Conservation (phyloP, 2,797 vertebrate genomes). For the Okamejei kenojei region DNA sequence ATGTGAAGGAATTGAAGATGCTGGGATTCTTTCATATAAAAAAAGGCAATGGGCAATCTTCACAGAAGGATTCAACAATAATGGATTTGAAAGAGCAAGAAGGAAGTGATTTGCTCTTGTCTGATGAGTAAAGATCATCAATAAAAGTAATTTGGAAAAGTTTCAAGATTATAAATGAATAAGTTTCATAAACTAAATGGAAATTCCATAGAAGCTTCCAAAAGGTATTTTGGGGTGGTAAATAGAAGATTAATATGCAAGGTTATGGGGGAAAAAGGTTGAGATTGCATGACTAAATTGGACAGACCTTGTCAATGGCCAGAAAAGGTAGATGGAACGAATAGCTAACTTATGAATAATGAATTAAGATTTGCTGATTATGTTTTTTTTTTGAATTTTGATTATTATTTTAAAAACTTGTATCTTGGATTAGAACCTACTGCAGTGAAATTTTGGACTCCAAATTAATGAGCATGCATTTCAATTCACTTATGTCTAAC, state of each 20-base stretch:
- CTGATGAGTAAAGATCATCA: neutral
- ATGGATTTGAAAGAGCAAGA: neutral
- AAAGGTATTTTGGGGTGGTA: neutral
- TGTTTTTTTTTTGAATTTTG: neutral
- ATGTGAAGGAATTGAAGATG: neutral
- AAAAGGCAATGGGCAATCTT: neutral
- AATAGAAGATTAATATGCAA: neutral
- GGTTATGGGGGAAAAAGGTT: neutral
- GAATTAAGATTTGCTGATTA: neutral
- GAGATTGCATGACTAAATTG: neutral
- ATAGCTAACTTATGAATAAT: neutral
- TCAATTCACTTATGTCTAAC: neutral
- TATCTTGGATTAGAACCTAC: neutral
- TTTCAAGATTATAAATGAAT: no score
- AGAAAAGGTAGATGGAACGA: neutral
- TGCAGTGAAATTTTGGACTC: neutral
- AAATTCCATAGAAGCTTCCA: neutral
- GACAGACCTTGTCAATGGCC: neutral
- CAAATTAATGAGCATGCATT: neutral
- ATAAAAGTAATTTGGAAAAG: neutral
- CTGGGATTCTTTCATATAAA: neutral
- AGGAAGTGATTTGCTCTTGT: neutral
- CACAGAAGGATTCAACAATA: neutral
- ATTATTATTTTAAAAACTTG: neutral
- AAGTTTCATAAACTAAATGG: no score